A percentile compares a stretch with the other conserved stretches of the same genome.
phyloP scores from a whole-genome alignment of 92 coral and sea anemone genomes.

The Epizoanthus stellaris region DNA sequence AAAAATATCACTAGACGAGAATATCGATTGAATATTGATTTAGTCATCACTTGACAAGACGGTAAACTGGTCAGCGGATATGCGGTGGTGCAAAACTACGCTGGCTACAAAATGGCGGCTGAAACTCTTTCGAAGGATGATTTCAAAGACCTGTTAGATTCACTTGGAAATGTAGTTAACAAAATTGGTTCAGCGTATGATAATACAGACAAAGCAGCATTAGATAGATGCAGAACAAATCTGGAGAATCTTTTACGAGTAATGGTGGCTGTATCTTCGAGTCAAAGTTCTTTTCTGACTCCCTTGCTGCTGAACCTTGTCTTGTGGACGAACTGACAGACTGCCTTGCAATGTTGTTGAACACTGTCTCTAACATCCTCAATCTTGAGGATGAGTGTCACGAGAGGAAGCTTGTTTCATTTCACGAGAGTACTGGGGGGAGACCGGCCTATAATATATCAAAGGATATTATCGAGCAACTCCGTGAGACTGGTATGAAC shows the following conservation, averaged over 20 bases:
- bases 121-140: no score
- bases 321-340: conserved; percentile 5
- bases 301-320: conserved; percentile 14
- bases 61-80: no score
- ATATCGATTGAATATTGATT: neutral
- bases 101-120: no score
- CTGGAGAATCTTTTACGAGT: neutral
- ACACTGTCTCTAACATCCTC: no score
- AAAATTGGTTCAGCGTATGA: no score
- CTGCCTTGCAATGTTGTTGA: no score
- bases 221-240: neutral
- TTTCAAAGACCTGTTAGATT: no score
- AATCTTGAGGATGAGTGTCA: neutral
- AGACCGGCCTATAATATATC: conserved; percentile 35
- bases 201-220: neutral
- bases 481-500: conserved; percentile 37
- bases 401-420: neutral
- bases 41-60: no score
- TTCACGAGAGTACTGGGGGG: conserved; percentile 31
- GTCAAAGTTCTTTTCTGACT: no score
- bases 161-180: no score
- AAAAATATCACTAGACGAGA: neutral
- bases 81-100: no score
- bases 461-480: conserved; percentile 19
- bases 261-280: neutral